A percentile compares a stretch with the other conserved stretches of the same genome.
These are phyloP conservation scores for Sphaeramia orbicularis DNA, from an alignment of 2,797 vertebrate genomes.

Conservation along the genomic window DNA sequence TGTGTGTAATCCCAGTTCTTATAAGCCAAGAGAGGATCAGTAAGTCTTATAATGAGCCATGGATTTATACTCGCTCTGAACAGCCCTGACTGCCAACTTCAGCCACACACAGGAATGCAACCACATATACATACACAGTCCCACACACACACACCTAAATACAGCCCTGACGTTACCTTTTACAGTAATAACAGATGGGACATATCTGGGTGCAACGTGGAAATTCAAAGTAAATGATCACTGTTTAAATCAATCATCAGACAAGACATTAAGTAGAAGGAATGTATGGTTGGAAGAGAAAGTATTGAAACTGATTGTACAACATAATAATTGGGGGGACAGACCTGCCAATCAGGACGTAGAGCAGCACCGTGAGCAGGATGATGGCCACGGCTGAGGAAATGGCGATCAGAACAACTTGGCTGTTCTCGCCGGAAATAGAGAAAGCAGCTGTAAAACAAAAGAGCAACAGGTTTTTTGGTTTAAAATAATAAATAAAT, in stretches of 20 bases:
- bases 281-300: conserved; percentile 29
- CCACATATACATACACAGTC: conserved; percentile 13
- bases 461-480: neutral
- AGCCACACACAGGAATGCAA: conserved; percentile 43
- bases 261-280: neutral
- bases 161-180: conserved; percentile 4
- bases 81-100: conserved; percentile 68
- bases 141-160: conserved; percentile 1
- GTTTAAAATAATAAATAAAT: too few species aligned
- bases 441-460: conserved; percentile 91
- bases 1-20: conserved; percentile 71
- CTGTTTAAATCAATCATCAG: conserved; percentile 5
- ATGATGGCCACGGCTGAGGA: conserved; percentile 95
- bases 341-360: conserved; percentile 95
- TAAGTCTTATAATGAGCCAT: conserved; percentile 78
- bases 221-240: neutral
- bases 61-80: conserved; percentile 77
- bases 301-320: conserved; percentile 11
- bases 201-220: neutral
- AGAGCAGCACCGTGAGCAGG: conserved; percentile 93
- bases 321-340: conserved; percentile 42
- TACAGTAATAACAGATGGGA: conserved; percentile 12
- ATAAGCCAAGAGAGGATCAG: conserved; percentile 79
- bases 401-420: conserved; percentile 95
- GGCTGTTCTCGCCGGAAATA: conserved; percentile 97